These are phyloP conservation scores for Cynocephalus volans DNA, from an alignment of 2,113 vertebrate genomes.

Conservation along the genomic window DNA sequence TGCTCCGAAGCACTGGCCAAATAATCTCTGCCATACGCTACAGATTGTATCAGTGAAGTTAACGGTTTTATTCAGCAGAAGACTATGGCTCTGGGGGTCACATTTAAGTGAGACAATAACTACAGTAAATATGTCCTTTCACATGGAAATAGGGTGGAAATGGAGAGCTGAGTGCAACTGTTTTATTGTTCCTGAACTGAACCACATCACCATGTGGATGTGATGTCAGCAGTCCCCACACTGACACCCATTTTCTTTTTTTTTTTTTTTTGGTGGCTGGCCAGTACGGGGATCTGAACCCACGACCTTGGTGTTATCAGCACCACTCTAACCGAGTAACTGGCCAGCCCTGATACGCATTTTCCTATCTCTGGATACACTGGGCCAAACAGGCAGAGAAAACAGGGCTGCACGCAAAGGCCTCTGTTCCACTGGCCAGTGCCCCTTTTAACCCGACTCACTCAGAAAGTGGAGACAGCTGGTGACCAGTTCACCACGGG, in stretches of 20 bases:
- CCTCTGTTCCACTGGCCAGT: background rate
- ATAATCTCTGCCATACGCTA: background rate
- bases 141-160: fast-evolving
- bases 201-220: fast-evolving
- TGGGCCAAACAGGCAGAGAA: background rate
- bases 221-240: background rate
- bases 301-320: no score
- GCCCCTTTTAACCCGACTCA: background rate
- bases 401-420: no score
- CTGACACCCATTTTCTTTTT: fast-evolving
- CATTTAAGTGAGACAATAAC: fast-evolving
- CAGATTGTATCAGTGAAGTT: background rate
- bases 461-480: no score
- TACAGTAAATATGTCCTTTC: background rate
- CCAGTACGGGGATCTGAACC: no score
- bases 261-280: no score
- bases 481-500: fast-evolving
- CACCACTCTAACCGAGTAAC: no score
- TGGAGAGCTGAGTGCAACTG: fast-evolving
- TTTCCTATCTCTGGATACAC: background rate
- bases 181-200: background rate
- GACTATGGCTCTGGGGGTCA: no score
- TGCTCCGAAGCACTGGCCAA: background rate
- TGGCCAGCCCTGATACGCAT: no score
- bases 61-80: background rate